Base-by-base conservation (phyloP, 1,140 invertebrate species). In the Calliphora vicina region DNA sequence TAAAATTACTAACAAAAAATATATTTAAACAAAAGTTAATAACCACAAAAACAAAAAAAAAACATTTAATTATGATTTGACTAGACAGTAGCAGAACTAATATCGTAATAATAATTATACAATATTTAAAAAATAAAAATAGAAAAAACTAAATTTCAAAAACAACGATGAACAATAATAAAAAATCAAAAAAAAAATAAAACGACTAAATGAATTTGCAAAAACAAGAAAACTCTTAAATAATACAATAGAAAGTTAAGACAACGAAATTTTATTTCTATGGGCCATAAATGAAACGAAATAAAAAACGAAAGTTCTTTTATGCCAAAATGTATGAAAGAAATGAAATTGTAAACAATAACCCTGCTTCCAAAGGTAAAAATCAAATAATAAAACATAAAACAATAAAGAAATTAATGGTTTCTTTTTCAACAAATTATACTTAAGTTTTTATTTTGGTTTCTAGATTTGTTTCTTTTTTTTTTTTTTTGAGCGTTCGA, bases 291-390 rank as follows among this genome's bases (percentile, higher is more conserved):
- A 35, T 57, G 45, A n/a, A 15, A 57, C 4, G 0, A 15, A 12
- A 57, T 57, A 57, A 78, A 78, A 78, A 78, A 45, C 74, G 74
- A 78, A 78, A 78, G 74, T 78, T 78, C 74, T 78, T 23, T 43
- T 45, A 78, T 78, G 74, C 35, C 42, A 74, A 74, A 74, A 50
- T 50, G 45, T 12, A 13, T 50, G 15, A 50, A 50, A 50, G 10
- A 50, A 17, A 13, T 50, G 25, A 20, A 23, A 67, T 23, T 67
- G 9, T 6, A 67, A 67, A 67, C 61, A 67, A 67, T 67, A 67
- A 23, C n/a, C 61, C 61, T 20, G 61, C n/a, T 67, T 67, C 61
- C 61, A 67, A 20, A 17, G 45, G 9, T 12, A 67, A 67, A 20
- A 67, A 67, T 67, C 15, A 5, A 67, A n/a, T n/a, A n/a, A n/a